These are phyloP conservation scores for Hippopotamus amphibius DNA, from an alignment of 2,113 vertebrate genomes.

Conservation along the genomic window DNA sequence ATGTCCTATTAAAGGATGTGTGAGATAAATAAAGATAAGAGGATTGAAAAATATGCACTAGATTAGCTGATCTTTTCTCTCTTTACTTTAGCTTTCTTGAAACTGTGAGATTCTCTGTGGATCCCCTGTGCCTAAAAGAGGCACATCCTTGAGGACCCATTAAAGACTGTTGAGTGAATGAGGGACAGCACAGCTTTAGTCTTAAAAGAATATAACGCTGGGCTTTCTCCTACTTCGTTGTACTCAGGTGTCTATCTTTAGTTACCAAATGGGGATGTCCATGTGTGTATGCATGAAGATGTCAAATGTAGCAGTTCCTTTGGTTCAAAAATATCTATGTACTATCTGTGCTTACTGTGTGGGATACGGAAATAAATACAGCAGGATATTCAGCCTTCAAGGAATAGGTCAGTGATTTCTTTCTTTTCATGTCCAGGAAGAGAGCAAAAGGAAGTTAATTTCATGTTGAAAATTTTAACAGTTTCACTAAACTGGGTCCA, in stretches of 20 bases:
- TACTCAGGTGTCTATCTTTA: not conserved
- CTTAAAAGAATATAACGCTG: not conserved
- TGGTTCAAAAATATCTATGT: not conserved
- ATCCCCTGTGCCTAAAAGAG: not conserved
- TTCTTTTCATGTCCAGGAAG: not conserved
- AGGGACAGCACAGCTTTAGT: not conserved
- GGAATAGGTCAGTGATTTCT: not conserved
- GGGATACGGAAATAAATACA: not conserved
- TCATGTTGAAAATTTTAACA: not conserved
- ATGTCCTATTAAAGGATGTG: not conserved
- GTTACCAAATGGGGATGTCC: not conserved
- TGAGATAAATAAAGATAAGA: slow-evolving; percentile 43
- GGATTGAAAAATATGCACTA: not conserved
- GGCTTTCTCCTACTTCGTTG: not conserved
- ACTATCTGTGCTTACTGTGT: not conserved
- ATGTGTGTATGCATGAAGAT: not conserved
- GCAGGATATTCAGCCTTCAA: not conserved
- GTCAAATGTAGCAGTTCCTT: not conserved
- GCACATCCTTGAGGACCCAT: not conserved
- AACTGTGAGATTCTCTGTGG: not conserved
- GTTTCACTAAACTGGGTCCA: not conserved
- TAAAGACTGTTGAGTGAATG: not conserved
- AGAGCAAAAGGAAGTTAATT: slow-evolving; percentile 42
- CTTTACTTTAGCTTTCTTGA: slow-evolving; percentile 38
- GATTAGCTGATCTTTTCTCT: slow-evolving; percentile 55